Evolutionary conservation across 64 coral and sea anemone genomes (phyloP).

Genomic region (Pocillopora damicornis): DNA sequence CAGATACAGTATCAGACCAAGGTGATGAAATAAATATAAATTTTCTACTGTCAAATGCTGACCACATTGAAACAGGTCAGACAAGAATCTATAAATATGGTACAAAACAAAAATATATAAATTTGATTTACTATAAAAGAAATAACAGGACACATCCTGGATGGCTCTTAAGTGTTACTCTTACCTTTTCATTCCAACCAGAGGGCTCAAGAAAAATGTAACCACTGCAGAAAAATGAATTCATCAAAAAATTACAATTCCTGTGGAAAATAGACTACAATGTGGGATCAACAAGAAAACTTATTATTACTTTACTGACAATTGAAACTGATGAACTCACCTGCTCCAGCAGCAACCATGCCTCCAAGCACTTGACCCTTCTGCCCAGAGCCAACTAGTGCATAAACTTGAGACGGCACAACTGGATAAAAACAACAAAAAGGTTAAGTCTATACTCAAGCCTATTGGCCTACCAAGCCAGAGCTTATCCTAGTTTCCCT

Average conservation of each 20-base stretch:
- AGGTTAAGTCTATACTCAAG: background rate
- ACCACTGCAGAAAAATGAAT: constrained; percentile 50
- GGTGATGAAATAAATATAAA: no score
- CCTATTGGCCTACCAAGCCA: background rate
- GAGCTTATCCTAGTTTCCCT: background rate
- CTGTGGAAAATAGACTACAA: background rate
- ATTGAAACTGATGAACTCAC: constrained; percentile 3
- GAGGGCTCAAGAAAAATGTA: constrained; percentile 91
- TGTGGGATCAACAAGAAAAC: no score
- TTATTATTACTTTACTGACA: no score
- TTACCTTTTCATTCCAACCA: constrained; percentile 99
- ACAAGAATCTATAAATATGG: no score
- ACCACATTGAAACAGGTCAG: no score
- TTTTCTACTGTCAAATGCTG: no score
- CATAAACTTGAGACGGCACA: constrained; percentile 91
- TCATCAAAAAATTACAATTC: background rate
- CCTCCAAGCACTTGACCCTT: constrained; percentile 88
- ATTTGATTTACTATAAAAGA: no score
- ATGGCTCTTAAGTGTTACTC: background rate
- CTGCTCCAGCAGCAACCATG: constrained; percentile 91
- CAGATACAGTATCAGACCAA: background rate
- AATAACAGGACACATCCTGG: no score
- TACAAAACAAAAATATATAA: no score
- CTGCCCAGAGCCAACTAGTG: constrained; percentile 88
- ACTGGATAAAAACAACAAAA: constrained; percentile 20